Evolutionary conservation across 2,888 invertebrate species (phyloP).

Genomic region (Pocota personata): DNA sequence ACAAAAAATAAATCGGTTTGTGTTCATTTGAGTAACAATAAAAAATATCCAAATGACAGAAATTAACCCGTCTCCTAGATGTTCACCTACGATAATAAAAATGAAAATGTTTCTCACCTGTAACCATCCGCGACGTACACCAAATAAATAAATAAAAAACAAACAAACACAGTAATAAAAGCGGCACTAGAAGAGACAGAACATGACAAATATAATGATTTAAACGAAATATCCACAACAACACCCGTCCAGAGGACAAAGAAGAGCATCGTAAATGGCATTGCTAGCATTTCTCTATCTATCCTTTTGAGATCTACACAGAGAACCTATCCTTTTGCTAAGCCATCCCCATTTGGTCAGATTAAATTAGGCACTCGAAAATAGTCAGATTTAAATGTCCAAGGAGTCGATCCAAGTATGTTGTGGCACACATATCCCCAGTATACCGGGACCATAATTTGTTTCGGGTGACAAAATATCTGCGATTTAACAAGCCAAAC

Average conservation of each 20-base stretch:
- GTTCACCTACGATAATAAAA: conserved; percentile 26
- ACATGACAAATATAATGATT: conserved; percentile 39
- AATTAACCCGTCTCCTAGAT: conserved; percentile 29
- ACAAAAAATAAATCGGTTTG: neutral
- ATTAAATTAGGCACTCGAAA: conserved; percentile 38
- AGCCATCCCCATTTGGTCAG: conserved; percentile 28
- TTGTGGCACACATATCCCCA: neutral
- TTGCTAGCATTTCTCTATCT: conserved; percentile 29
- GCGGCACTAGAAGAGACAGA: conserved; percentile 1
- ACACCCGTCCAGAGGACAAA: neutral
- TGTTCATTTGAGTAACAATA: conserved; percentile 15
- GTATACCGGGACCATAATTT: conserved; percentile 61
- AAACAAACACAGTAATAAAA: neutral
- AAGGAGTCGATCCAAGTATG: conserved; percentile 25
- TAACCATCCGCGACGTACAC: neutral
- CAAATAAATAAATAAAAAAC: neutral
- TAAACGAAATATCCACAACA: neutral
- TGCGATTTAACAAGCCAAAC: conserved; percentile 73
- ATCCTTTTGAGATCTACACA: conserved; percentile 1
- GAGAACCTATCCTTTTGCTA: neutral
- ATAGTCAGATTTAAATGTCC: conserved; percentile 39
- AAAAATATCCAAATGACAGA: conserved; percentile 13
- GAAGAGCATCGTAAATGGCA: conserved; percentile 27
- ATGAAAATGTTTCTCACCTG: conserved; percentile 41
- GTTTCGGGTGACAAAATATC: conserved; percentile 74